These are phyloP conservation scores for Odontomyia ornata DNA, from an alignment of 2,888 invertebrate genomes.

Conservation along the genomic window DNA sequence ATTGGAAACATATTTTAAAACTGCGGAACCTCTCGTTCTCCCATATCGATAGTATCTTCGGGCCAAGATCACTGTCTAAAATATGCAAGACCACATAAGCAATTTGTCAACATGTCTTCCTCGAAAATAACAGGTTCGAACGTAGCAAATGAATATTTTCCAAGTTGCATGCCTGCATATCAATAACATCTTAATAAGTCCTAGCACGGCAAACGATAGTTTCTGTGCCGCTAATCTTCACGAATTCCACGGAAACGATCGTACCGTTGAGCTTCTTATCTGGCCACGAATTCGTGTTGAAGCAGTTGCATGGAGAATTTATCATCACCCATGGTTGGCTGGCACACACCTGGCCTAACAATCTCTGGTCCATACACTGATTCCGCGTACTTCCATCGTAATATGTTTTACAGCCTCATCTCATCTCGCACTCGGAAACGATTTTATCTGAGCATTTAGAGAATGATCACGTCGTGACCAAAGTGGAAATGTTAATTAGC, in stretches of 20 bases:
- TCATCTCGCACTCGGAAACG: conserved; percentile 26
- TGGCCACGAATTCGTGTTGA: conserved; percentile 57
- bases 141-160: not conserved
- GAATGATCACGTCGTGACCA: conserved; percentile 36
- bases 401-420: not conserved
- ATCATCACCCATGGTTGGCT: conserved; percentile 52
- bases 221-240: conserved; percentile 20
- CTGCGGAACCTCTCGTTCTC: too few relatives aligned
- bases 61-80: not conserved
- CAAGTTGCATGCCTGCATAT: conserved; percentile 39
- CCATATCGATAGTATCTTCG: too few relatives aligned
- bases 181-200: conserved; percentile 40
- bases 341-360: conserved; percentile 31
- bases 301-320: conserved; percentile 61
- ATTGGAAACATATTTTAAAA: too few relatives aligned
- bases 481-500: conserved; percentile 43
- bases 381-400: not conserved
- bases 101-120: conserved; percentile 27
- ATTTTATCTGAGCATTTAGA: conserved; percentile 45
- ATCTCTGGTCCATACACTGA: not conserved
- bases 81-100: conserved; percentile 32
- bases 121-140: not conserved
- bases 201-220: conserved; percentile 13
- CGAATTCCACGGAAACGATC: conserved; percentile 7
- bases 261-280: conserved; percentile 33